phyloP scores from a whole-genome alignment of 2,797 vertebrate genomes.

The Delichon dasypus region DNA sequence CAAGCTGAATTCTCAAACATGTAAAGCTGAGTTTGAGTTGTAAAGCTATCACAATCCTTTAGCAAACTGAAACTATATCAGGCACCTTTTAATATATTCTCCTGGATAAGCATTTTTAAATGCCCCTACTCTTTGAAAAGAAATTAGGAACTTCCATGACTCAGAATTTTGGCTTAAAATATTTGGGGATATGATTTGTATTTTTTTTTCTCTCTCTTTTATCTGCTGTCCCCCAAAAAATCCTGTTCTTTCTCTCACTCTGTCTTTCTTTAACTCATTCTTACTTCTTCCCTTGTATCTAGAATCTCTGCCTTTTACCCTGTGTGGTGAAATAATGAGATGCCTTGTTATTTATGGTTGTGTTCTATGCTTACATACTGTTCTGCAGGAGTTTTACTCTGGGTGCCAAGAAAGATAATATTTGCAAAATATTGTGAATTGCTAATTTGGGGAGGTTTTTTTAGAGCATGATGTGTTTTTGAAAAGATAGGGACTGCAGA shows the following conservation, averaged over 20 bases:
- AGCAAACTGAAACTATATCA: background rate
- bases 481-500: background rate
- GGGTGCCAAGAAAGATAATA: background rate
- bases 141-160: background rate
- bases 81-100: background rate
- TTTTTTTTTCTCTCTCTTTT: background rate
- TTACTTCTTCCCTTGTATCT: background rate
- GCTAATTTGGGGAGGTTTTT: background rate
- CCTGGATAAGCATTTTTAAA: background rate
- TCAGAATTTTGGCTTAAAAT: background rate
- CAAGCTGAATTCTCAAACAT: background rate
- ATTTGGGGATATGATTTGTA: background rate
- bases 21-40: background rate
- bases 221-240: background rate
- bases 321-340: background rate
- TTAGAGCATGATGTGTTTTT: background rate
- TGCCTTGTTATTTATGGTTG: background rate
- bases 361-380: background rate
- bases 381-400: background rate
- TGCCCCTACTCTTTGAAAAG: background rate
- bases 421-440: background rate
- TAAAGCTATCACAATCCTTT: background rate
- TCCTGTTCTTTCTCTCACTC: background rate
- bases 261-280: background rate
- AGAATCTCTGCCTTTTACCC: background rate